Percentiles rank a stretch among this genome's conserved stretches.
phyloP scores from a whole-genome alignment of 2,797 vertebrate species.

The Rousettus madagascariensis region DNA sequence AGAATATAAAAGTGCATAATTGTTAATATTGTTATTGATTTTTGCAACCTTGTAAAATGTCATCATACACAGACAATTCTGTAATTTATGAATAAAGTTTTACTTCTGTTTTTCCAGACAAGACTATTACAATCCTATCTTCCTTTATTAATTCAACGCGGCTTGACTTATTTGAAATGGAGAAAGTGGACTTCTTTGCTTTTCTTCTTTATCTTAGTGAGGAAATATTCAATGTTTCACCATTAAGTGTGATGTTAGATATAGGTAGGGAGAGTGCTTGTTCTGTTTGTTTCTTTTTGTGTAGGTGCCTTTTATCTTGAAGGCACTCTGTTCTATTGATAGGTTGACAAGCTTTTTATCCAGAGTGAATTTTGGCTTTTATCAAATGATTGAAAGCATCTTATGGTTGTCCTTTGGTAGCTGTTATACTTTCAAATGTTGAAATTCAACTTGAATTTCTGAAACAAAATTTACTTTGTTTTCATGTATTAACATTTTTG shows the following conservation, averaged over 20 bases:
- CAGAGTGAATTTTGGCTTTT: not conserved
- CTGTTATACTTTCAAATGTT: not conserved
- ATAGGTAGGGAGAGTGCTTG: not conserved
- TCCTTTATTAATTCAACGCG: not conserved
- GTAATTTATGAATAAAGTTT: not conserved
- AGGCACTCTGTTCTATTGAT: not conserved
- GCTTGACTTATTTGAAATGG: not conserved
- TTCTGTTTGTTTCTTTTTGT: not conserved
- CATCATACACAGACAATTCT: not conserved
- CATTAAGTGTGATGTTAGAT: not conserved
- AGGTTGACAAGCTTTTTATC: not conserved
- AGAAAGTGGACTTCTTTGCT: not conserved
- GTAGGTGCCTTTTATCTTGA: not conserved
- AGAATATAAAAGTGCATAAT: not conserved
- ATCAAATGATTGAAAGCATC: not conserved
- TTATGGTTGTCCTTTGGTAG: not conserved
- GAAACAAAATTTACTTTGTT: not conserved
- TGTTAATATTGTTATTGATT: not conserved
- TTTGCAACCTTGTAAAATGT: not conserved
- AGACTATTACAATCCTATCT: not conserved
- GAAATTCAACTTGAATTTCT: not conserved
- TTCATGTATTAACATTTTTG: not conserved
- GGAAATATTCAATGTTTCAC: not conserved
- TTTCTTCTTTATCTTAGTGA: not conserved
- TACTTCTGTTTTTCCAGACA: not conserved